A percentile compares a stretch with the other conserved stretches of the same genome.
Evolutionary conservation across 2,113 vertebrate species (phyloP).

Genomic region (Trichomycterus rosablanca): DNA sequence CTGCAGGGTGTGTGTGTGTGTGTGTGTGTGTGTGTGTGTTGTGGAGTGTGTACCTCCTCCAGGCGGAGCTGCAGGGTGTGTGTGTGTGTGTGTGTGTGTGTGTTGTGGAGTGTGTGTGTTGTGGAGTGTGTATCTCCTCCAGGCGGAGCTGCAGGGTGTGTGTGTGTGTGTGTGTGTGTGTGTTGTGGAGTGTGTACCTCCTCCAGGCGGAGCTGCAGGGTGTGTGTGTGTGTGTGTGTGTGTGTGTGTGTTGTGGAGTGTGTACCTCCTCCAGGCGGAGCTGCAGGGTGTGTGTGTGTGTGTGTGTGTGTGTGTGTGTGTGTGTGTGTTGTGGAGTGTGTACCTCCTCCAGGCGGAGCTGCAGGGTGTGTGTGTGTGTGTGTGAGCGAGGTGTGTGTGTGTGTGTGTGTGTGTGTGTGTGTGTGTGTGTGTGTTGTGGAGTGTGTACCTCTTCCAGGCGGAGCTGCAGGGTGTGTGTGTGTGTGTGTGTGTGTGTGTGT

Average conservation of each 20-base stretch:
- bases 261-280: constrained; percentile 80
- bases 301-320: too few relatives aligned
- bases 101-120: constrained; percentile 65
- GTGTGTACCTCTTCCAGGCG: constrained; percentile 79
- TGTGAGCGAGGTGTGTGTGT: constrained; percentile 69
- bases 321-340: constrained; percentile 71
- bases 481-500: constrained; percentile 3
- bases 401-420: not conserved
- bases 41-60: constrained; percentile 80
- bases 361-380: constrained; percentile 78
- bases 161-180: constrained; percentile 70
- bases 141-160: constrained; percentile 79
- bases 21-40: constrained; percentile 70
- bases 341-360: constrained; percentile 82
- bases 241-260: constrained; percentile 73
- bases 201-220: constrained; percentile 81
- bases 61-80: constrained; percentile 79
- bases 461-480: constrained; percentile 75
- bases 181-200: constrained; percentile 79
- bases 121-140: constrained; percentile 72
- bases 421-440: too few relatives aligned
- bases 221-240: constrained; percentile 69
- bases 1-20: constrained; percentile 77
- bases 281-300: constrained; percentile 77
- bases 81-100: constrained; percentile 70